phyloP scores from a whole-genome alignment of 2,888 invertebrate genomes.

The Drosophila demipolita region DNA sequence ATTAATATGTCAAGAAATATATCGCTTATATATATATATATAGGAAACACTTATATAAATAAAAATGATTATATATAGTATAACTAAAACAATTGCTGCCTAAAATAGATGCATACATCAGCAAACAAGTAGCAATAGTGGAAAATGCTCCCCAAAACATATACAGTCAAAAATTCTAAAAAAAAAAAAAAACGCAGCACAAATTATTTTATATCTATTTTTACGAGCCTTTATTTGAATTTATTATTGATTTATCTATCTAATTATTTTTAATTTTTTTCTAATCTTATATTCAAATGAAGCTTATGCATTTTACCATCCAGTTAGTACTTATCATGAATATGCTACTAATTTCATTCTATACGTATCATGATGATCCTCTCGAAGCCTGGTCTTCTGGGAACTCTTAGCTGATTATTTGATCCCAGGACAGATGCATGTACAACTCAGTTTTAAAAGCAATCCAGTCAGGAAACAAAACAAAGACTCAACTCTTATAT shows the following conservation, averaged over 20 bases:
- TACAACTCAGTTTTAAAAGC: neutral
- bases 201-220: neutral
- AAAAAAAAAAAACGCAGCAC: neutral
- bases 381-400: neutral
- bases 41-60: neutral
- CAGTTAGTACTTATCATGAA: neutral
- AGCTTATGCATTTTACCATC: neutral
- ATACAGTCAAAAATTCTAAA: neutral
- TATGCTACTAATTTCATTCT: neutral
- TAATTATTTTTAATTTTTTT: neutral
- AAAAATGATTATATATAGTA: neutral
- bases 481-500: slow-evolving; percentile 6
- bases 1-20: slow-evolving; percentile 3
- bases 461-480: neutral
- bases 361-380: neutral
- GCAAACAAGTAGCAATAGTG: neutral
- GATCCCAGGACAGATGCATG: slow-evolving; percentile 13
- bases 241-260: neutral
- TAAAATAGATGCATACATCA: neutral
- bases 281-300: neutral
- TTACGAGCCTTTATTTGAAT: neutral
- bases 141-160: neutral
- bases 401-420: neutral
- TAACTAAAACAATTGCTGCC: neutral
- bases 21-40: neutral